Percentiles rank a stretch among this genome's conserved stretches.
Evolutionary conservation across 1,140 invertebrate genomes (phyloP).

Genomic region (Tetraneura akinire): DNA sequence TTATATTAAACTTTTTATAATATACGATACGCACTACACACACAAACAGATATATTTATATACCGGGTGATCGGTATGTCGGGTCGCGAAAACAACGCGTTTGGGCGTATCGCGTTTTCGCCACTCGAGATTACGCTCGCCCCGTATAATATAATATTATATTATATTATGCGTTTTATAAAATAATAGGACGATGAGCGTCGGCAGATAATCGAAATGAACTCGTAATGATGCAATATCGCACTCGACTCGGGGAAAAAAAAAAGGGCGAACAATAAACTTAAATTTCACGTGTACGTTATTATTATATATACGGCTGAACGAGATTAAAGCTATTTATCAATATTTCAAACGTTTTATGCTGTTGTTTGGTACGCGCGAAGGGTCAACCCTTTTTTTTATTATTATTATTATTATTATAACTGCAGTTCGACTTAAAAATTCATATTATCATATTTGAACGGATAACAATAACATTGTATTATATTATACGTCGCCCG

Average conservation of each 20-base stretch:
- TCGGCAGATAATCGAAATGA: slow-evolving; percentile 25
- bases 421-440: background rate
- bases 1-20: slow-evolving; percentile 22
- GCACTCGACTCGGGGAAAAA: slow-evolving; percentile 1
- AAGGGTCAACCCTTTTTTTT: background rate
- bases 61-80: too few species aligned
- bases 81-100: too few species aligned
- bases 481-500: too few species aligned
- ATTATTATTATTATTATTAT: background rate
- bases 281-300: background rate
- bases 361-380: background rate
- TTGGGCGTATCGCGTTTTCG: too few species aligned
- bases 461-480: too few species aligned
- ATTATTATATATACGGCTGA: background rate
- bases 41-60: too few species aligned
- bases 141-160: too few species aligned
- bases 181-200: too few species aligned
- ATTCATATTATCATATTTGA: too few species aligned
- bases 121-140: too few species aligned
- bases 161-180: too few species aligned
- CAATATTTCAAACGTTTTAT: background rate
- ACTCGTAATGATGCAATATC: slow-evolving; percentile 35
- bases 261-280: slow-evolving; percentile 5
- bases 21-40: too few species aligned
- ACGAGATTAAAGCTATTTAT: slow-evolving; percentile 30